Evolutionary conservation across 2,888 invertebrate species (phyloP), one percentile per base, ranked within the genome.

Genomic region (Pasiphila rectangulata): DNA sequence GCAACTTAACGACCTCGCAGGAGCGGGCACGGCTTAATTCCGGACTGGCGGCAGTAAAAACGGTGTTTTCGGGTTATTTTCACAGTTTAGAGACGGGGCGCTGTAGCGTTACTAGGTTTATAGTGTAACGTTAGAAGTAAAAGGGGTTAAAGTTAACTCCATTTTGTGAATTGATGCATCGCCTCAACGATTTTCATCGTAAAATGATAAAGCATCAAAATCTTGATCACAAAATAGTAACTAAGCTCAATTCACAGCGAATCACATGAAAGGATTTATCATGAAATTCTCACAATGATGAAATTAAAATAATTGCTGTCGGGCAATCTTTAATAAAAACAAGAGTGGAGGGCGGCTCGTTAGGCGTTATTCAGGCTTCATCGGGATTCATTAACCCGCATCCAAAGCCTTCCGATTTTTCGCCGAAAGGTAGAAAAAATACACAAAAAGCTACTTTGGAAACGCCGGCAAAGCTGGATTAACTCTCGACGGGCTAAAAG

Each of bases 401-500:
- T 27, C 15, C 9, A 23, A 32, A 46, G 45, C 48, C 30, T 42
- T 40, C 38, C 36, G 29, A 46, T 41, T 44, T 36, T 10, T 19
- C 29, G 7, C 17, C 43, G 51, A 58, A 55, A 44, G 36, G 45
- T 24, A 37, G 23, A 48, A 54, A 57, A 49, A 54, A 32, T n/a
- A n/a, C 23, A 44, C 21, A 25, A 29, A 42, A 36, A 30, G 12
- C 29, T 51, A 41, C 46, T 46, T 35, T n/a, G 19, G 47, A 57
- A 49, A 46, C 42, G 44, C 34, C 46, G 40, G 39, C 41, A 40
- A 50, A 48, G 46, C 54, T 42, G 51, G 58, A 56, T 54, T 51
- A 50, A 39, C 20, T 19, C 39, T 37, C 36, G 25, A 41, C 25
- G 32, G 30, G 32, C 25, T 40, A 17, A 40, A 30, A 25, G 20